Evolutionary conservation across 2,113 vertebrate species (phyloP), one percentile per base, ranked within the genome.

Genomic region (Gymnarchus niloticus): DNA sequence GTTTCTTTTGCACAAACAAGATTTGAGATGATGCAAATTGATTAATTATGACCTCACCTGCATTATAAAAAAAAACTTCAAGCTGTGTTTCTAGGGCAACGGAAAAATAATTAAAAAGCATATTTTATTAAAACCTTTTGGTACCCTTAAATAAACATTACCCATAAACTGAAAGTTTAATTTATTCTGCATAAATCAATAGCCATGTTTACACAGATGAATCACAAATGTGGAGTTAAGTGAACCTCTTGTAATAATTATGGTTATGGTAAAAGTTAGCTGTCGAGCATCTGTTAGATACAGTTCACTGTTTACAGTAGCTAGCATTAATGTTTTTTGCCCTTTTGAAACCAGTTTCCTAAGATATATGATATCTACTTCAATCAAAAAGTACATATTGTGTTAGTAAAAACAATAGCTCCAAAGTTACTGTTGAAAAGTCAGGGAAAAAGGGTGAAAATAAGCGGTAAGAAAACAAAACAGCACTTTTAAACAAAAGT

Each of bases 81-180:
- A 37, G 65, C 28, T 41, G 44, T 78, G 76, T 80, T 80, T 80
- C 76, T 80, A 80, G 12, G 48, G 48, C 23, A 81, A 81, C 77
- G 49, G n/a, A 9, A 81, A 25, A 25, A 48, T n/a, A 41, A 73
- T 19, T 0, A 73, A 41, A 2, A 73, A 33, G 1, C 33, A 73
- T 69, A 69, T 37, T 73, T 17, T 1, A 37, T 28, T 61, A 25
- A 65, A 28, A 28, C 14, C 6, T 73, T 41, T 73, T 19, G 33
- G 65, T 41, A 73, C 33, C 19, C 41, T 41, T 33, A 14, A 33
- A 65, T 33, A 65, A 28, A 65, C n/a, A 65, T 65, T 65, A 14
- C 33, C 10, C n/a, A 28, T 33, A 33, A 33, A 65, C 25, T 14
- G 7, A 5, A 73, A 17, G 33, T 69, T 19, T 10, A 28, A 61